A percentile compares a stretch with the other conserved stretches of the same genome.
Evolutionary conservation across 2,888 invertebrate species (phyloP).

Genomic region (Ganaspis brasiliensis): DNA sequence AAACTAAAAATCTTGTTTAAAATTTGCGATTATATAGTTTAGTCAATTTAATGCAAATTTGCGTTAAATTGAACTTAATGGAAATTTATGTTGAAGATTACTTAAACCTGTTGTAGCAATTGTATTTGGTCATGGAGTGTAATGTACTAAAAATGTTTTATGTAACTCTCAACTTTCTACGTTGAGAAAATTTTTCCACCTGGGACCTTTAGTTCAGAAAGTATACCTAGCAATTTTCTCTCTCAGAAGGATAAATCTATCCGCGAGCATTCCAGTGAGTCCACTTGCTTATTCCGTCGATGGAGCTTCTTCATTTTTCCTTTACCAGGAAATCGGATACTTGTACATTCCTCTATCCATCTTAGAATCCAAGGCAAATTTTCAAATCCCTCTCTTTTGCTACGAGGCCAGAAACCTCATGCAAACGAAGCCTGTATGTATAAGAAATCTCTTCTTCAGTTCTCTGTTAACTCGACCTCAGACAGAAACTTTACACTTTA

Average conservation of each 20-base stretch:
- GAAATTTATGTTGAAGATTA: too few species aligned
- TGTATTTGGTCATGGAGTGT: background rate
- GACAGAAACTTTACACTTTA: background rate
- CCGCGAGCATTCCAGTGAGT: conserved; percentile 35
- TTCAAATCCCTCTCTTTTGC: conserved; percentile 55
- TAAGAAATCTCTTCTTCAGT: conserved; percentile 25
- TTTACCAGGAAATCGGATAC: conserved; percentile 49
- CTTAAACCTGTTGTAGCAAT: too few species aligned
- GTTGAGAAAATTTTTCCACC: background rate
- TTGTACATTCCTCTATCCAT: conserved; percentile 50
- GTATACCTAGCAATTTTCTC: conserved; percentile 50
- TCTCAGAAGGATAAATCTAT: conserved; percentile 33
- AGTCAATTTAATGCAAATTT: too few species aligned
- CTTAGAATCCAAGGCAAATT: conserved; percentile 52
- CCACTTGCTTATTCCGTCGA: conserved; percentile 58
- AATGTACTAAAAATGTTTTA: background rate
- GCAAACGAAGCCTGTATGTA: conserved; percentile 24
- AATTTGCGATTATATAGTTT: too few species aligned
- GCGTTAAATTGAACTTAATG: too few species aligned
- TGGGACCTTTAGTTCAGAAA: conserved; percentile 36
- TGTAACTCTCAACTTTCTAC: background rate
- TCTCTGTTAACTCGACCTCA: background rate
- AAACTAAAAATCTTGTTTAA: too few species aligned
- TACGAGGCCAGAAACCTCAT: conserved; percentile 34
- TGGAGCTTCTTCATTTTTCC: conserved; percentile 52